Base-by-base conservation (phyloP, 2,797 vertebrate genomes). In the Miichthys miiuy region DNA sequence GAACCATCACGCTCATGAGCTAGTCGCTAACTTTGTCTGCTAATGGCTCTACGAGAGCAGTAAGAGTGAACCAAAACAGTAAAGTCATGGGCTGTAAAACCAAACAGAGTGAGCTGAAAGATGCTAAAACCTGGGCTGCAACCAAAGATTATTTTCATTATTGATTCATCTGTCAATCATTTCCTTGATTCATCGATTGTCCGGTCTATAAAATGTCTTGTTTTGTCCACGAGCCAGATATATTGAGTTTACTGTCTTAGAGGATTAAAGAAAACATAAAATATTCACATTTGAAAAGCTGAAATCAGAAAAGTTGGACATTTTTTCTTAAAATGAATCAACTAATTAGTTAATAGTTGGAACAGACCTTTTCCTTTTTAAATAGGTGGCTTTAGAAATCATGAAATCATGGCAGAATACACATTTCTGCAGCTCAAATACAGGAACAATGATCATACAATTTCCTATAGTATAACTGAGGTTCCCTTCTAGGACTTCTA, bases 341-440 rank as follows among this genome's bases (percentile, higher is more conserved):
- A 38, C 34, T 9, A 38, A 38, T 9, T 9, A 38, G 34, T 9
- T 9, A 9, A 38, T 38, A 34, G 30, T 34, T 34, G 34, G 8
- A 9, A 38, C 34, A 38, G 34, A 38, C 2, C 8, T 38, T 38
- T 38, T 38, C 34, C 34, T 38, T 38, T 38, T 50, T n/a, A 34
- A 27, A 20, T 4, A 20, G 5, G 30, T 34, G 6, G 21, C n/a
- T 68, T 47, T 4, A 60, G 34, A 30, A 23, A 62, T 51, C 12
- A 20, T 3, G 34, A 30, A 23, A 62, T 51, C 12, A 20, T 3
- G 42, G n/a, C 20, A 21, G 52, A n/a, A 17, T 47, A 2, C 20
- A 69, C 13, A 58, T 41, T 65, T 57, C 46, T 46, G 60, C 10
- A 57, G 34, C 38, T 50, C 6, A 27, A 70, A 64, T 18, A 6